Percentiles rank a stretch among this genome's conserved stretches.
Evolutionary conservation across 2,888 invertebrate genomes (phyloP).

Genomic region (Athripsodes cinereus): DNA sequence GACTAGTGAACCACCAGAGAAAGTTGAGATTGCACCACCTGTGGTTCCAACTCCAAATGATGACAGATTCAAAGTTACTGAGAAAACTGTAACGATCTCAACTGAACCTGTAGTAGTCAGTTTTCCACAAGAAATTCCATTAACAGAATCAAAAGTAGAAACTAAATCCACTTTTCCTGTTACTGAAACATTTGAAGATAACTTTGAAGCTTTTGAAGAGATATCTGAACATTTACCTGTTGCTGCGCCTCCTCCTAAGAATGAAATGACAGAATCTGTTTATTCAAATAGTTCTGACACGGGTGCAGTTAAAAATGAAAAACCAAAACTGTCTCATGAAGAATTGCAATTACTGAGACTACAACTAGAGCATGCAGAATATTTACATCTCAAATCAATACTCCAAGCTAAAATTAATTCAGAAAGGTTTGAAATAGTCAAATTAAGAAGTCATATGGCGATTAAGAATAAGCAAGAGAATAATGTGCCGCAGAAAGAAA

Average conservation of each 20-base stretch:
- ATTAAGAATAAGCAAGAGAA: constrained; percentile 46
- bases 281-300: constrained; percentile 32
- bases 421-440: constrained; percentile 67
- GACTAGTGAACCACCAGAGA: constrained; percentile 21
- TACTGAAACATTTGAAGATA: constrained; percentile 37
- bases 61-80: constrained; percentile 1
- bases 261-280: constrained; percentile 31
- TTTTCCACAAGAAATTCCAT: constrained; percentile 15
- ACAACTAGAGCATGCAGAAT: constrained; percentile 61
- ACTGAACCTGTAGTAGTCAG: constrained; percentile 12
- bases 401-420: constrained; percentile 64
- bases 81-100: constrained; percentile 11
- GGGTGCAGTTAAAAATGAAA: constrained; percentile 35
- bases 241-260: constrained; percentile 21
- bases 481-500: constrained; percentile 34
- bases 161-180: constrained; percentile 34
- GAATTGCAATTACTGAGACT: constrained; percentile 52
- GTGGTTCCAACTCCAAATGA: constrained; percentile 5
- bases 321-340: constrained; percentile 52
- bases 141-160: constrained; percentile 22
- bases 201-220: constrained; percentile 29
- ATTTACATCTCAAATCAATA: constrained; percentile 61
- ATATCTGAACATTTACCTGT: constrained; percentile 25
- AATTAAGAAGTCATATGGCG: constrained; percentile 51
- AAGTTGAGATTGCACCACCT: not conserved